Conservation (phyloP, 92 coral and sea anemone species). For the Isaurus tuberculatus region DNA sequence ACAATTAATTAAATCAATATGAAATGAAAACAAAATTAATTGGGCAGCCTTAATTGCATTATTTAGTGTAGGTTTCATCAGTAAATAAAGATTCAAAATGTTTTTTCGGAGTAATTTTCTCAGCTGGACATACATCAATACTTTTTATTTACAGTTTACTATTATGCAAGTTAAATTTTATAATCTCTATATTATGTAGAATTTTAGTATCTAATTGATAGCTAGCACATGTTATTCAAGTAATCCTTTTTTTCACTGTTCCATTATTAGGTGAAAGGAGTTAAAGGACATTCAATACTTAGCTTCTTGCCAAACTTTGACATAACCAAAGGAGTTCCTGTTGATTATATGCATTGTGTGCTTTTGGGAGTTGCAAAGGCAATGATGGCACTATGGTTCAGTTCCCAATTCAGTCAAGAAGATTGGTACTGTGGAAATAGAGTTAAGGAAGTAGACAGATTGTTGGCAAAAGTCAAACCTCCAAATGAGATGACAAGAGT, state of each 20-base stretch:
- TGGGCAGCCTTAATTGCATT: too few species aligned
- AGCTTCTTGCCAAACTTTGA: constrained; percentile 50
- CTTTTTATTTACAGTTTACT: not conserved
- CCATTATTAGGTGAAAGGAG: constrained; percentile 47
- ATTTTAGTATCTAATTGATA: not conserved
- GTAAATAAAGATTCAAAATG: too few species aligned
- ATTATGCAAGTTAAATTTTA: too few species aligned
- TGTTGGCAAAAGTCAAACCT: constrained; percentile 51
- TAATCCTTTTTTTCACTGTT: not conserved
- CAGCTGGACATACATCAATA: too few species aligned
- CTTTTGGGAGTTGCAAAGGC: constrained; percentile 57
- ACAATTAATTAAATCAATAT: too few species aligned
- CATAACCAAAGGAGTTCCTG: constrained; percentile 53
- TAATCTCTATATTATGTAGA: not conserved
- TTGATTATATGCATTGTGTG: constrained; percentile 67
- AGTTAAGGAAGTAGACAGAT: constrained; percentile 48
- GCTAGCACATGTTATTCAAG: not conserved
- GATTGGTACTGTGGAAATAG: constrained; percentile 56
- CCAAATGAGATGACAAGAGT: constrained; percentile 61
- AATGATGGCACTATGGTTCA: constrained; percentile 54
- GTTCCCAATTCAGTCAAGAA: constrained; percentile 34
- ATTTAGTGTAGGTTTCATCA: too few species aligned
- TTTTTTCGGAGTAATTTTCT: too few species aligned
- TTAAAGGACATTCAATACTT: constrained; percentile 44
- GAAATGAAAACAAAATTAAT: too few species aligned